Evolutionary conservation across 2,888 invertebrate species (phyloP), one percentile per base, ranked within the genome.

Genomic region (Endotricha flammealis): DNA sequence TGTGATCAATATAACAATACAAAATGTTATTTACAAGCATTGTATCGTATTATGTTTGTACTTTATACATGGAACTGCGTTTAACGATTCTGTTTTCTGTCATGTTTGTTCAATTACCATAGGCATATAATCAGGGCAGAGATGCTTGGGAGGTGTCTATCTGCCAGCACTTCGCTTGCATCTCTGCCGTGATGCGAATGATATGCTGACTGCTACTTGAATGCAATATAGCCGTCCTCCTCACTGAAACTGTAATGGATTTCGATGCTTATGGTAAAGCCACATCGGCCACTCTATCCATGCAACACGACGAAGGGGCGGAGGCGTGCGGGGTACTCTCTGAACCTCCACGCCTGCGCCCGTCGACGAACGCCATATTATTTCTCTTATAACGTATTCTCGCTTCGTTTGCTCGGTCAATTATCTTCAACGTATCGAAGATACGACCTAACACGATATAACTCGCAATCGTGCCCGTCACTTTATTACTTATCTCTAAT

Each of bases 321-420:
- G 57, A 52, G 61, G 57, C 46, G 65, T 51, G 64, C 78, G 57
- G 72, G 74, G 56, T n/a, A 73, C 64, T 49, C 53, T 62, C 51
- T 57, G 42, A 56, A 44, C 41, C 55, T 49, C 51, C 58, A 69
- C 77, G 81, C 78, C 65, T 80, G 81, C 81, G 81, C 77, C 39
- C 39, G 45, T 29, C 58, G 44, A 42, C 45, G 61, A 55, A 41
- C 64, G 64, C 67, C 70, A 72, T 74, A 64, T 71, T 71, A 72
- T 72, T n/a, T 65, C 64, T 58, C 69, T 63, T 69, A 68, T 74
- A 74, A 69, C 66, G 58, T 65, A 66, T 69, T 63, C 64, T 64
- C 62, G 64, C 66, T 72, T 74, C 72, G 76, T 74, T 77, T 72
- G 67, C 69, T 70, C 64, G 62, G 58, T 72, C 76, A 79, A 78